Conservation (phyloP, 1,140 invertebrate genomes). For the Heliconius nattereri region DNA sequence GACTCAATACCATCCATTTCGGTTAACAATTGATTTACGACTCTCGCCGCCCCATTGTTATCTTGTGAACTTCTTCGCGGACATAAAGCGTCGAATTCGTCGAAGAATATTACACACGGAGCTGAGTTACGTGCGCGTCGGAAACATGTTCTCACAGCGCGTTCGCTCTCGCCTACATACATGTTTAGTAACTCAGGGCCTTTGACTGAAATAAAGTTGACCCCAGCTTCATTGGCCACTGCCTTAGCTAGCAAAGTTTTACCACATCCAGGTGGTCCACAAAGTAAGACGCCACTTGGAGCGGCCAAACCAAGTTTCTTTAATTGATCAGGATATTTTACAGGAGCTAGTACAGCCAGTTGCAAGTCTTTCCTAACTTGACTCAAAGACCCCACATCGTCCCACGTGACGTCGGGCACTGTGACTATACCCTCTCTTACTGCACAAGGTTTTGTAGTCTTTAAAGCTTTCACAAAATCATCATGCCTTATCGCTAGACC, state of each 20-base stretch:
- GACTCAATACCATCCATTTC: constrained; percentile 99
- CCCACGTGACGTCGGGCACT: constrained; percentile 98
- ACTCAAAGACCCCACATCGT: constrained; percentile 96
- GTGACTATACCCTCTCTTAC: constrained; percentile 98
- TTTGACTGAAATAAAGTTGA: constrained; percentile 98
- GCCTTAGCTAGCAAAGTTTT: constrained; percentile 97
- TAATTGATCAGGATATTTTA: constrained; percentile 91
- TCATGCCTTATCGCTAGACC: constrained; percentile 85
- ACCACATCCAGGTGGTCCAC: constrained; percentile 96
- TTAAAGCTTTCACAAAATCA: constrained; percentile 91
- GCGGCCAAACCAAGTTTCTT: constrained; percentile 88
- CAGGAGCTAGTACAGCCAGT: constrained; percentile 95
- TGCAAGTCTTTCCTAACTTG: constrained; percentile 95
- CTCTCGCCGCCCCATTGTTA: constrained; percentile 87
- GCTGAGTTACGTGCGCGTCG: constrained; percentile 95
- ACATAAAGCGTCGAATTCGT: constrained; percentile 98
- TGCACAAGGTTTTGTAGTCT: constrained; percentile 93
- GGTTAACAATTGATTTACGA: constrained; percentile 98
- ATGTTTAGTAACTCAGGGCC: constrained; percentile 98
- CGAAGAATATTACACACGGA: constrained; percentile 99
- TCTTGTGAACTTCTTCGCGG: constrained; percentile 91
- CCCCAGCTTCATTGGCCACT: constrained; percentile 96
- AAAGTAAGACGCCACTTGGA: constrained; percentile 94
- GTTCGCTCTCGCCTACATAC: constrained; percentile 99
- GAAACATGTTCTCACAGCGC: constrained; percentile 97